Evolutionary conservation across 2,797 vertebrate species (phyloP).

Genomic region (Gymnopithys bicolor): DNA sequence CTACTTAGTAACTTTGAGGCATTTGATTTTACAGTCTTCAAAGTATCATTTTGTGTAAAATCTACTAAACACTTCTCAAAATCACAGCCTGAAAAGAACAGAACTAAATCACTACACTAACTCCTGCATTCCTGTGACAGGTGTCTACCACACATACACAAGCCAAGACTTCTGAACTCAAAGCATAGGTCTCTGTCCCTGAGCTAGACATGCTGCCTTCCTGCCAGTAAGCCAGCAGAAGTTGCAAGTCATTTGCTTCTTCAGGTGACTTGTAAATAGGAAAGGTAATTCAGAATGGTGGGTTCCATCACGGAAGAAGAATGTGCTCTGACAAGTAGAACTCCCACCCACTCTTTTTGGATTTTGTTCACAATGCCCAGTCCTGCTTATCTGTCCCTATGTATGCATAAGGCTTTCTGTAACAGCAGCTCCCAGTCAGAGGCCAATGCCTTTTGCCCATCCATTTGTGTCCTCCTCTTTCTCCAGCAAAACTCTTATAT

Average conservation of each 20-base stretch:
- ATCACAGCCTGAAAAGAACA: background rate
- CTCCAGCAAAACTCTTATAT: background rate
- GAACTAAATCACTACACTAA: background rate
- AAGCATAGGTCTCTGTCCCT: background rate
- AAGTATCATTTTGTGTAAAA: background rate
- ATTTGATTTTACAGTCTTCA: background rate
- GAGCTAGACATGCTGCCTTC: background rate
- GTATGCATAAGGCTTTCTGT: background rate
- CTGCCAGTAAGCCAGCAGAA: background rate
- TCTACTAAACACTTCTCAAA: background rate
- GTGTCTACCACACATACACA: background rate
- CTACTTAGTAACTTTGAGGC: background rate
- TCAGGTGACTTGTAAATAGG: background rate
- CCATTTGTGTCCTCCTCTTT: background rate
- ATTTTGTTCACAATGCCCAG: background rate
- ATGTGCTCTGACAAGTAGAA: background rate
- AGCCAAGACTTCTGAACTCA: background rate
- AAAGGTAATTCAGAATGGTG: background rate
- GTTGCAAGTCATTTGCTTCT: background rate
- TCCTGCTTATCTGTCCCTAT: background rate
- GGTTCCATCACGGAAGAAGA: background rate
- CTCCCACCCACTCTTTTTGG: background rate
- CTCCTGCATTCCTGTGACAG: rapidly evolving
- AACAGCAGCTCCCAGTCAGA: background rate
- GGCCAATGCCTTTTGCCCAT: background rate